Percentiles rank a stretch among this genome's conserved stretches.
Evolutionary conservation across 2,113 vertebrate genomes (phyloP).

Genomic region (Crotalus viridis): DNA sequence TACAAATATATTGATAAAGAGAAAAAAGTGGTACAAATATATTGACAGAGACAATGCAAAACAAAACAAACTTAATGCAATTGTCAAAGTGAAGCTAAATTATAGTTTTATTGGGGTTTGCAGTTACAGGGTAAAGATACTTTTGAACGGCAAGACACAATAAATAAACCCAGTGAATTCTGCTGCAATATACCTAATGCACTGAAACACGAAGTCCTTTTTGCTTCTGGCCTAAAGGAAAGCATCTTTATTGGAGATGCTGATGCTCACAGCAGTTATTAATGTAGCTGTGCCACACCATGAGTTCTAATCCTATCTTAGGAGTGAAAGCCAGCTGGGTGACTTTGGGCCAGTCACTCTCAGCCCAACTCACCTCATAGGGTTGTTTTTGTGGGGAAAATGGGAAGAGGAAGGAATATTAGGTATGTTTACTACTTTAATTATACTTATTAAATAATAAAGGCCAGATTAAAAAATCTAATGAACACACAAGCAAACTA

Average conservation of each 20-base stretch:
- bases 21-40: neutral
- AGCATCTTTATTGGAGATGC: conserved; percentile 43
- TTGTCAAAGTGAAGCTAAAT: conserved; percentile 30
- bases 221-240: conserved; percentile 59
- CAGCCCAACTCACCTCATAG: neutral
- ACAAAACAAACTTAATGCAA: neutral
- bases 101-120: conserved; percentile 57
- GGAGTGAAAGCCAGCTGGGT: neutral
- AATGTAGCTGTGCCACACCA: neutral
- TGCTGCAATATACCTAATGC: conserved; percentile 41
- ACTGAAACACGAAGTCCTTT: conserved; percentile 33
- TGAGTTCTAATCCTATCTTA: neutral
- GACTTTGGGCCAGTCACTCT: neutral
- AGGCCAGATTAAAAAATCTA: neutral
- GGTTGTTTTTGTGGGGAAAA: neutral
- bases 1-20: neutral
- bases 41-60: neutral
- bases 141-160: conserved; percentile 56
- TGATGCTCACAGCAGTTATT: neutral
- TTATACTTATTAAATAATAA: neutral
- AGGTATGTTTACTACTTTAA: neutral
- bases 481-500: neutral
- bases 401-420: neutral
- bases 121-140: conserved; percentile 57
- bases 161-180: conserved; percentile 34